These are phyloP conservation scores for Hippocampus comes DNA, from an alignment of 2,113 vertebrate species.

Conservation along the genomic window DNA sequence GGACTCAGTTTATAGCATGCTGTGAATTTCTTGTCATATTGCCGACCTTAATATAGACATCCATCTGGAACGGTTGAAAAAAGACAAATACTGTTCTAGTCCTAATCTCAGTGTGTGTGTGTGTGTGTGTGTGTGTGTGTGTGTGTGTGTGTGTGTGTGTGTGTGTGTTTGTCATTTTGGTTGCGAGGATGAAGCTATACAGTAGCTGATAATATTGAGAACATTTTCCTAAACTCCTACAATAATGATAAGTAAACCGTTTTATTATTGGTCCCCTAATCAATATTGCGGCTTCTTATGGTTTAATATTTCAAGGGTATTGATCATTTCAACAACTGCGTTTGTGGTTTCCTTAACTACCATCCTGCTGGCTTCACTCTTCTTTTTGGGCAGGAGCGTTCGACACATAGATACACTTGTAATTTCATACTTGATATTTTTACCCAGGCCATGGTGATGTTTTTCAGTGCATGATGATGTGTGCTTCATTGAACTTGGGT, in stretches of 20 bases:
- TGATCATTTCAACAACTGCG: slow-evolving; percentile 90
- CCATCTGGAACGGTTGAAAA: not conserved
- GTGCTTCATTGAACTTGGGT: slow-evolving; percentile 35
- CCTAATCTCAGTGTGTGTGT: too few relatives aligned
- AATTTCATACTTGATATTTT: slow-evolving; percentile 15
- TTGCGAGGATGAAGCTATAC: slow-evolving; percentile 9
- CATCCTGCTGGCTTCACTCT: slow-evolving; percentile 22
- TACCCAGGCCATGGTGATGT: slow-evolving; percentile 1
- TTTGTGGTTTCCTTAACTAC: slow-evolving; percentile 83
- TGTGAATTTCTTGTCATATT: not conserved
- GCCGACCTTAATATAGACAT: not conserved
- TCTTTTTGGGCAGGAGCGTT: slow-evolving; percentile 3
- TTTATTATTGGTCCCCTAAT: slow-evolving; percentile 91
- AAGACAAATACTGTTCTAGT: not conserved
- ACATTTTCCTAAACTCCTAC: slow-evolving; percentile 67
- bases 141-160: too few relatives aligned
- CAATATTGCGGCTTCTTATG: slow-evolving; percentile 93
- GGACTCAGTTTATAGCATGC: too few relatives aligned
- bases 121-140: not conserved
- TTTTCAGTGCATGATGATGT: slow-evolving; percentile 14
- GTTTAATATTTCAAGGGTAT: slow-evolving; percentile 97
- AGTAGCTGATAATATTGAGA: slow-evolving; percentile 42
- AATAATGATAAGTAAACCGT: slow-evolving; percentile 89
- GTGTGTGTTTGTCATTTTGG: not conserved
- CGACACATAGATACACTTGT: slow-evolving; percentile 6